These are phyloP conservation scores for Oeneis ivallda DNA, from an alignment of 2,888 invertebrate genomes.

Conservation along the genomic window DNA sequence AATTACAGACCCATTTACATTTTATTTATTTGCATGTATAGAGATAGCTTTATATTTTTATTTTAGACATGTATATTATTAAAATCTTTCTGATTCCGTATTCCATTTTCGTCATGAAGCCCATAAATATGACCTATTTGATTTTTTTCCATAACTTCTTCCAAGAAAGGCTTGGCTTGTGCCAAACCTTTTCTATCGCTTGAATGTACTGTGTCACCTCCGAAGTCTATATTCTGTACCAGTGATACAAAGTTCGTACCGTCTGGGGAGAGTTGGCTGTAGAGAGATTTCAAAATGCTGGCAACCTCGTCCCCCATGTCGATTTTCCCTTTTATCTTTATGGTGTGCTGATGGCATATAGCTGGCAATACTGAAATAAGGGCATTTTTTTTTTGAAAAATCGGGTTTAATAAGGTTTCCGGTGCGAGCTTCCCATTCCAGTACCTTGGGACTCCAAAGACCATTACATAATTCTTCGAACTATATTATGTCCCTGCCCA, in stretches of 20 bases:
- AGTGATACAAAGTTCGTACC: not conserved
- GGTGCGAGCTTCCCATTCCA: too few relatives aligned
- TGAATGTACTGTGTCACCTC: not conserved
- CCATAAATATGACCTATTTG: constrained; percentile 28
- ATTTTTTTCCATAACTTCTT: constrained; percentile 32
- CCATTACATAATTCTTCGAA: too few relatives aligned
- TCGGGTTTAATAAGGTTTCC: not conserved
- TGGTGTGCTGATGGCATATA: constrained; percentile 29
- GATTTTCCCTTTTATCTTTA: constrained; percentile 36
- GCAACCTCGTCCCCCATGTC: constrained; percentile 35
- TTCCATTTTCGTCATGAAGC: constrained; percentile 10
- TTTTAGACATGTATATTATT: constrained; percentile 28
- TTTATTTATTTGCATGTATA: too few relatives aligned
- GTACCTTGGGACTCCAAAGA: too few relatives aligned
- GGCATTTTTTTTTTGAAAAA: not conserved
- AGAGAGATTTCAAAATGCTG: constrained; percentile 25
- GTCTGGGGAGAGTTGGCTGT: constrained; percentile 13
- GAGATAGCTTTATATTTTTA: not conserved
- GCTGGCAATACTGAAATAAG: constrained; percentile 30
- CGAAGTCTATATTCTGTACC: not conserved
- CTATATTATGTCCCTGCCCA: too few relatives aligned
- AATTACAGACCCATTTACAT: too few relatives aligned
- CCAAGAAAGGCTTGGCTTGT: constrained; percentile 19
- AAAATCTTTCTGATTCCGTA: constrained; percentile 8
- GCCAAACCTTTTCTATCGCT: not conserved